Percentiles rank a stretch among this genome's conserved stretches.
These are phyloP conservation scores for Stenotaenia linearis DNA, from an alignment of 2,888 invertebrate genomes.

Conservation along the genomic window DNA sequence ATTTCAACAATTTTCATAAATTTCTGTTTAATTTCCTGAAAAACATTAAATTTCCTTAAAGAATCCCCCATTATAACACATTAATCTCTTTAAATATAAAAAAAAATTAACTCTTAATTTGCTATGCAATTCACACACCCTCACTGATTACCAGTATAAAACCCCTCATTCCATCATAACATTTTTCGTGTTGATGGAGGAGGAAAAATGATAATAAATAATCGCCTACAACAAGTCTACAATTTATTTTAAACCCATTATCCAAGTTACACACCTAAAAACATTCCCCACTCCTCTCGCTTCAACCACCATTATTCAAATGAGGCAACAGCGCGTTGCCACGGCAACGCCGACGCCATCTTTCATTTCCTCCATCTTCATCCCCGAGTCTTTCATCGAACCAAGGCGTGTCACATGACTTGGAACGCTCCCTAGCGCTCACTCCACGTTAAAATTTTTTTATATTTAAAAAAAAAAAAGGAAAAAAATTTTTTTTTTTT, in stretches of 20 bases:
- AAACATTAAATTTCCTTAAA: not conserved
- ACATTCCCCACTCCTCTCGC: not conserved
- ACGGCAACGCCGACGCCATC: not conserved
- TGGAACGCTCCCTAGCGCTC: not conserved
- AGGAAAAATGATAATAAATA: not conserved
- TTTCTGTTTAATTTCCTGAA: no score
- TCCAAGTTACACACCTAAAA: not conserved
- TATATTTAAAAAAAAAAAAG: not conserved
- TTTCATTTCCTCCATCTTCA: constrained; percentile 6
- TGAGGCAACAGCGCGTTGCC: not conserved
- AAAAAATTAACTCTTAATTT: no score
- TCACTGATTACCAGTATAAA: not conserved
- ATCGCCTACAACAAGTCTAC: not conserved
- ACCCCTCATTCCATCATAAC: not conserved
- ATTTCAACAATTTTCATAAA: no score
- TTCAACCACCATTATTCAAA: constrained; percentile 8
- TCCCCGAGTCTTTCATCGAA: not conserved
- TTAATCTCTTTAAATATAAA: no score
- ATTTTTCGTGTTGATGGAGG: not conserved
- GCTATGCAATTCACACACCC: no score
- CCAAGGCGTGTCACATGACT: constrained; percentile 17
- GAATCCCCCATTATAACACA: no score
- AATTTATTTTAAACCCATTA: not conserved
- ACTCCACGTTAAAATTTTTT: not conserved
- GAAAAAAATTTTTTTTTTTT: not conserved